Percentiles rank a stretch among this genome's conserved stretches.
Evolutionary conservation across 2,888 invertebrate genomes (phyloP).

Genomic region (Gandaritis pyraliata): DNA sequence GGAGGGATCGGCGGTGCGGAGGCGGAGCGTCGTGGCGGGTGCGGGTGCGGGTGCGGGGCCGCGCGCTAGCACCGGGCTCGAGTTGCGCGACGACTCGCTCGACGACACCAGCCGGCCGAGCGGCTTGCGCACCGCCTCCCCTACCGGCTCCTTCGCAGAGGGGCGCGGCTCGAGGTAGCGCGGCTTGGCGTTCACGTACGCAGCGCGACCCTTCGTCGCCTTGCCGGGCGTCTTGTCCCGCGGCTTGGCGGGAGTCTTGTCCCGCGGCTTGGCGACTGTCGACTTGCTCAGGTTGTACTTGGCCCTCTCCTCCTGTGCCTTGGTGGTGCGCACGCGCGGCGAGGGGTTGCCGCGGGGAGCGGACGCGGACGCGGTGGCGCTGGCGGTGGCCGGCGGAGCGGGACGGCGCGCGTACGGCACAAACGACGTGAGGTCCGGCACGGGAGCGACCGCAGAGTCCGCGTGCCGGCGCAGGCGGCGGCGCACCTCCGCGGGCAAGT

Average conservation of each 20-base stretch:
- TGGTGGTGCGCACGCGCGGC: conserved; percentile 70
- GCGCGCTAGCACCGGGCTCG: conserved; percentile 86
- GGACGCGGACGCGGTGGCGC: conserved; percentile 31
- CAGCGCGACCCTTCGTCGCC: conserved; percentile 32
- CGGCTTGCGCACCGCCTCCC: conserved; percentile 33
- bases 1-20: conserved; percentile 75
- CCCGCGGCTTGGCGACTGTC: conserved; percentile 49
- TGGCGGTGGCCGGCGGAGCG: conserved; percentile 7
- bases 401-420: conserved; percentile 56
- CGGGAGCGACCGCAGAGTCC: conserved; percentile 39
- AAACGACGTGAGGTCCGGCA: conserved; percentile 37
- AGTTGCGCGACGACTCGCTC: conserved; percentile 88
- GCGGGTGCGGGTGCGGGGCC: conserved; percentile 61
- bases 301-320: conserved; percentile 74
- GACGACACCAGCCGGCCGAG: conserved; percentile 75
- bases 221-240: conserved; percentile 37
- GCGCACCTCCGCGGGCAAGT: conserved; percentile 63
- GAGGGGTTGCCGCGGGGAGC: conserved; percentile 36
- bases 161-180: conserved; percentile 86
- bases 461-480: conserved; percentile 54
- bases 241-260: conserved; percentile 39
- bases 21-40: conserved; percentile 80
- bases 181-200: conserved; percentile 77
- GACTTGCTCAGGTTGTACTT: conserved; percentile 68
- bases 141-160: conserved; percentile 6